Percentiles rank a stretch among this genome's conserved stretches.
phyloP scores from a whole-genome alignment of 2,797 vertebrate genomes.

The Pelodytes ibericus region DNA sequence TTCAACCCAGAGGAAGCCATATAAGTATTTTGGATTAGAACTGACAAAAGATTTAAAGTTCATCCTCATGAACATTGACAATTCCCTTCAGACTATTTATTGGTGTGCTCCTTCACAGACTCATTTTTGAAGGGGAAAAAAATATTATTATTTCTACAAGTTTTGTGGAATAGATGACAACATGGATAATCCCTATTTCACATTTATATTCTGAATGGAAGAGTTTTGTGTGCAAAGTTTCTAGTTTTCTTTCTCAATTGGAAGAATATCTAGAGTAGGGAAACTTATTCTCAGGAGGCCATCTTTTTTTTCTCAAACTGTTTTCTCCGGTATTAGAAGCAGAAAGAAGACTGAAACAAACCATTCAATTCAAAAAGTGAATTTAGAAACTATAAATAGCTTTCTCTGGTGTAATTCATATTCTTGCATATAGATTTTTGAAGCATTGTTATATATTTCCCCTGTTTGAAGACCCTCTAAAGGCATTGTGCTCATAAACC shows the following conservation, averaged over 20 bases:
- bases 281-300: neutral
- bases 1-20: constrained; percentile 53
- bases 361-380: neutral
- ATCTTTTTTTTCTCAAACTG: neutral
- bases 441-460: too few relatives aligned
- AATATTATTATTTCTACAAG: neutral
- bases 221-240: neutral
- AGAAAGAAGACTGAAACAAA: neutral
- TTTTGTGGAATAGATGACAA: constrained; percentile 1
- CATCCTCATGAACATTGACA: constrained; percentile 18
- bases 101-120: constrained; percentile 4
- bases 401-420: neutral
- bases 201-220: neutral
- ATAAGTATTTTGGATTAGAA: constrained; percentile 33
- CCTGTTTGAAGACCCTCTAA: too few relatives aligned
- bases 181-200: neutral
- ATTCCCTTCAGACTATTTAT: constrained; percentile 24
- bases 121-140: neutral
- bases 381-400: neutral
- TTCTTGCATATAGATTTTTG: neutral
- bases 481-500: too few relatives aligned
- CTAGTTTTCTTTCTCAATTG: neutral
- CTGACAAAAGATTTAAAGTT: constrained; percentile 25
- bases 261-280: neutral
- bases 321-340: neutral